Percentiles rank a stretch among this genome's conserved stretches.
These are phyloP conservation scores for Macquaria australasica DNA, from an alignment of 2,113 vertebrate genomes.

Conservation along the genomic window DNA sequence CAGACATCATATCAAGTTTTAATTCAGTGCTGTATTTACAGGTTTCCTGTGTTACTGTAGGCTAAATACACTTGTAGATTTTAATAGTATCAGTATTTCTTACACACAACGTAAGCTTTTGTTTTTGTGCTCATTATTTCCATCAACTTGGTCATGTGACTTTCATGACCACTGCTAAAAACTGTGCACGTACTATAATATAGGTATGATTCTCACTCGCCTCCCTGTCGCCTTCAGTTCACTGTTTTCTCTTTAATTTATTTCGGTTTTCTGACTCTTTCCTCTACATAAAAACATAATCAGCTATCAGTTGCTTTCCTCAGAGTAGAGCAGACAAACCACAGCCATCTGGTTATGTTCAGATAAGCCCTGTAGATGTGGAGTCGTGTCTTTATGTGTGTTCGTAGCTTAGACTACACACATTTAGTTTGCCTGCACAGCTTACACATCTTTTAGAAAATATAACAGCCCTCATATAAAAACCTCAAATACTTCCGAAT, in stretches of 20 bases:
- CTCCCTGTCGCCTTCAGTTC: neutral
- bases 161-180: neutral
- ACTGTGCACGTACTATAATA: neutral
- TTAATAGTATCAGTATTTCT: neutral
- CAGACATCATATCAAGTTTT: too few relatives aligned
- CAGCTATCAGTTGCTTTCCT: neutral
- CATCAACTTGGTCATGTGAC: neutral
- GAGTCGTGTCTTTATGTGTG: conserved; percentile 14
- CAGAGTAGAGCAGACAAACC: conserved; percentile 20
- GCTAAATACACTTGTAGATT: neutral
- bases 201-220: neutral
- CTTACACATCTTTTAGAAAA: conserved; percentile 4
- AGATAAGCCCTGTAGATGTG: conserved; percentile 20
- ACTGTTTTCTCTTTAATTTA: neutral
- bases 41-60: too few relatives aligned
- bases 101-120: neutral
- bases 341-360: conserved; percentile 8
- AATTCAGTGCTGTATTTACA: too few relatives aligned
- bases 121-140: neutral
- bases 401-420: conserved; percentile 5
- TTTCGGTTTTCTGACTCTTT: neutral
- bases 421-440: neutral
- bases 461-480: conserved; percentile 8
- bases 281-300: neutral
- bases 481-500: conserved; percentile 6